Evolutionary conservation across 2,888 invertebrate species (phyloP).

Genomic region (Amphipoea oculea): DNA sequence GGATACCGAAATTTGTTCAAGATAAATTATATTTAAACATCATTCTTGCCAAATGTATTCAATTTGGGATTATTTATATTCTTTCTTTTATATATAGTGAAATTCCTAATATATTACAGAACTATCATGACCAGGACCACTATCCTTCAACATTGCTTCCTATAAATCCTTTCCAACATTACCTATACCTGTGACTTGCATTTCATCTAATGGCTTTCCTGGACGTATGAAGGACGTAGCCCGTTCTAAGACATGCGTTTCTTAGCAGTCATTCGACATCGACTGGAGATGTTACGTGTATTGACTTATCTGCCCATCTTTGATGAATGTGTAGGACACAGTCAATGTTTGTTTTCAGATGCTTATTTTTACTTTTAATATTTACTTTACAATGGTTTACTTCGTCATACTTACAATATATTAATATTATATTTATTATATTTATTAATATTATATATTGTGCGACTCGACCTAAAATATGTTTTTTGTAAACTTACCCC

Average conservation of each 20-base stretch:
- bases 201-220: slow-evolving; percentile 55
- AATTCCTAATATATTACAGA: background rate
- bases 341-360: slow-evolving; percentile 7
- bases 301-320: slow-evolving; percentile 38
- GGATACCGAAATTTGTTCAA: too few relatives aligned
- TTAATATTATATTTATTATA: too few relatives aligned
- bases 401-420: background rate
- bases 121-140: background rate
- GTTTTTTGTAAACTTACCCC: background rate
- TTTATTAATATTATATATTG: too few relatives aligned
- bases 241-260: slow-evolving; percentile 36
- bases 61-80: background rate
- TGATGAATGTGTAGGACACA: slow-evolving; percentile 17
- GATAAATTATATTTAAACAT: too few relatives aligned
- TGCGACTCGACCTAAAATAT: background rate
- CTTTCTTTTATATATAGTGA: background rate
- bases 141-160: slow-evolving; percentile 10
- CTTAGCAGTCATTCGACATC: slow-evolving; percentile 33
- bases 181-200: slow-evolving; percentile 62
- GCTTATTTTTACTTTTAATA: background rate
- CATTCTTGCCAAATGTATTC: background rate
- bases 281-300: slow-evolving; percentile 18
- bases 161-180: slow-evolving; percentile 1
- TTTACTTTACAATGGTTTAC: background rate
- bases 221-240: slow-evolving; percentile 51